Conservation (phyloP, 2,888 invertebrate species). For the Aromia moschata region DNA sequence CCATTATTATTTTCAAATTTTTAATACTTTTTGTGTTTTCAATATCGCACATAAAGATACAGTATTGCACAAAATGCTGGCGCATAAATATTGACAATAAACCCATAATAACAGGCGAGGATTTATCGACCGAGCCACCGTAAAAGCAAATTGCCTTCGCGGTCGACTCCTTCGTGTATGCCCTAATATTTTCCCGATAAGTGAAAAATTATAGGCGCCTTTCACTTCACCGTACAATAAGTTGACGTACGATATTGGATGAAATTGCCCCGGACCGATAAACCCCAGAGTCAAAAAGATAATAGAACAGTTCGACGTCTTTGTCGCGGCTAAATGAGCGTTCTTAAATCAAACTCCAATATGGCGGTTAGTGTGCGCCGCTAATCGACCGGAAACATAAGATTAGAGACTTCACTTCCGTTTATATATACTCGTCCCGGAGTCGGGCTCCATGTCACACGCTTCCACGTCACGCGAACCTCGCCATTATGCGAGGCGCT, state of each 20-base stretch:
- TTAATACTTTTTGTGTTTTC: too few relatives aligned
- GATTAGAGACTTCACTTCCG: constrained; percentile 58
- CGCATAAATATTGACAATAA: neutral
- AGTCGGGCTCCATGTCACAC: constrained; percentile 33
- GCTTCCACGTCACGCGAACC: constrained; percentile 30
- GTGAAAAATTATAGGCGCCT: constrained; percentile 51
- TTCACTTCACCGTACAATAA: constrained; percentile 51
- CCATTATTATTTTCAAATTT: too few relatives aligned
- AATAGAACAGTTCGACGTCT: constrained; percentile 62
- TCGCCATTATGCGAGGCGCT: constrained; percentile 29
- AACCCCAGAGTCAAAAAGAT: constrained; percentile 60
- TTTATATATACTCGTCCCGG: constrained; percentile 25
- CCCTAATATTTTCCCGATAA: constrained; percentile 35
- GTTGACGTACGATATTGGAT: constrained; percentile 56
- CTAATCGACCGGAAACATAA: constrained; percentile 64
- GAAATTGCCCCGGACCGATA: constrained; percentile 57
- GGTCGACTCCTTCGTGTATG: constrained; percentile 15
- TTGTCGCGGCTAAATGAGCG: constrained; percentile 63
- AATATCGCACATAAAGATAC: too few relatives aligned
- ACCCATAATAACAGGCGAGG: neutral
- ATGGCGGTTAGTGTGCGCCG: constrained; percentile 62
- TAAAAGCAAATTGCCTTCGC: constrained; percentile 18
- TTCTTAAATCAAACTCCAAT: constrained; percentile 65
- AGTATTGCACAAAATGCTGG: neutral
- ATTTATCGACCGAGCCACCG: neutral